Percentiles rank a stretch among this genome's conserved stretches.
phyloP scores from a whole-genome alignment of 2,113 vertebrate species.

The Dipodomys spectabilis region DNA sequence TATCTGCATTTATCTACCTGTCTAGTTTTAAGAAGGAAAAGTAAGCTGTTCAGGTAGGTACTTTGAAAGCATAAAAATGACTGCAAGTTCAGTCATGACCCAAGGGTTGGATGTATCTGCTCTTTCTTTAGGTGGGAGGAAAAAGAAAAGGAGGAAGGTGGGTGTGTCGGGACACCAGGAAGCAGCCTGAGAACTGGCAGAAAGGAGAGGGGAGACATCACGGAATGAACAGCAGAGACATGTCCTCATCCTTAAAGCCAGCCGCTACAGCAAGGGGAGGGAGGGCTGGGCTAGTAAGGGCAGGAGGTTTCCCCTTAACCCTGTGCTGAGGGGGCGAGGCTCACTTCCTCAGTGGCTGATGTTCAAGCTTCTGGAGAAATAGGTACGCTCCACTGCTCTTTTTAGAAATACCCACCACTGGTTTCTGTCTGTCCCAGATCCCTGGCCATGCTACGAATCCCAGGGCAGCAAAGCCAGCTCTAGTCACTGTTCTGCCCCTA shows the following conservation, averaged over 20 bases:
- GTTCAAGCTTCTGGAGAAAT: background rate
- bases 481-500: background rate
- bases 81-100: background rate
- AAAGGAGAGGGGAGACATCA: background rate
- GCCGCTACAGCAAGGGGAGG: background rate
- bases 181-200: background rate
- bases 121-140: background rate
- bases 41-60: too few species aligned
- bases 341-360: background rate
- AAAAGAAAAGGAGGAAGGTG: background rate
- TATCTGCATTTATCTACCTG: background rate
- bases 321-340: background rate
- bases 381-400: background rate
- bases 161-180: too few species aligned
- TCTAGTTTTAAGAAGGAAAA: too few species aligned
- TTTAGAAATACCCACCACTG: background rate
- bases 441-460: background rate
- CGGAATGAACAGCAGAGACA: background rate
- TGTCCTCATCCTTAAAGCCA: background rate
- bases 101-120: background rate
- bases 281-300: background rate
- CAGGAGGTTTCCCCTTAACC: background rate
- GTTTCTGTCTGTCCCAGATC: background rate
- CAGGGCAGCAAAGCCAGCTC: background rate
- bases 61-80: conserved; percentile 12